Evolutionary conservation across 2,113 vertebrate species (phyloP), one percentile per base, ranked within the genome.

Genomic region (Actenoides lindsayi): DNA sequence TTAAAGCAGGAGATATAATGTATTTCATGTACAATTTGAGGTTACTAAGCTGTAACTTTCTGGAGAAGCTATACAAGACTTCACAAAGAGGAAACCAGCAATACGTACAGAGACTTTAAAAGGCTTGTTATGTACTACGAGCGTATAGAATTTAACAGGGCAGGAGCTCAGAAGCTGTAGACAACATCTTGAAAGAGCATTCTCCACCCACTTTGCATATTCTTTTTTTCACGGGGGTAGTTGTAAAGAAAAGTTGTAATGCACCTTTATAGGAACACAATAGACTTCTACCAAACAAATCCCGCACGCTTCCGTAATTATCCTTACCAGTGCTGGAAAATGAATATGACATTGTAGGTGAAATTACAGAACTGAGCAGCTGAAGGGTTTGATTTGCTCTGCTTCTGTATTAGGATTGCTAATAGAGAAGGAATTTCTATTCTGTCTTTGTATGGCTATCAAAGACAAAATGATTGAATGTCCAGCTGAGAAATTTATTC

Each of bases 401-500:
- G 44, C 31, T 82, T 87, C 16, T 37, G 25, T 59, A 68, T 56
- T 39, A 76, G 63, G 13, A 53, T 74, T 77, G 64, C 62, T 70
- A n/a, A 73, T 5, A 44, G 0, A 80, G 71, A 39, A 92, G 59
- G 71, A 44, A 88, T 79, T 95, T 77, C 79, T 83, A 25, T 12
- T 50, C 83, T 60, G 53, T 79, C 85, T 85, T 76, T 93, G 59
- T 86, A 70, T 79, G 93, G 94, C 92, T 81, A 37, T 89, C 93
- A 77, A 77, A 93, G 87, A 62, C 78, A 88, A 90, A 94, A 95
- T 85, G 94, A 97, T 51, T 93, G 82, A 96, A 51, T 35, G 94
- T 88, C 95, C 93, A 84, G 67, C 91, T 92, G 94, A 89, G 93
- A 93, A 96, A 97, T 94, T 71, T 92, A 96, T 93, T 96, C 90